Evolutionary conservation across 2,113 vertebrate genomes (phyloP).

Genomic region (Sakesphorus luctuosus): DNA sequence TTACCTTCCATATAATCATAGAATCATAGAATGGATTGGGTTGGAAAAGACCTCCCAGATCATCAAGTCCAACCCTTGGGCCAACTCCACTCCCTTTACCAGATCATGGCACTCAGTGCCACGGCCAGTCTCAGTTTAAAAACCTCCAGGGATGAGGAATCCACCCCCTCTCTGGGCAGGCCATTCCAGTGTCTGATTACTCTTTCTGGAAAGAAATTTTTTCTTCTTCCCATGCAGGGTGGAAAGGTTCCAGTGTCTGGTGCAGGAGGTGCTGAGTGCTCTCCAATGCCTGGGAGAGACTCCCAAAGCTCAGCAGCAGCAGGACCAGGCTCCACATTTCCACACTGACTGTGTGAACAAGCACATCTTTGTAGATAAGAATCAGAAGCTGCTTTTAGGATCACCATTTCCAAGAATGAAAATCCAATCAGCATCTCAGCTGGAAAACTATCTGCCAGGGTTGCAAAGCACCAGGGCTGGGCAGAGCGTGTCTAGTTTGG

Average conservation of each 20-base stretch:
- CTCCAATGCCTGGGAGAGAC: rapidly evolving
- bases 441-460: background rate
- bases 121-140: too few relatives aligned
- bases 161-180: too few relatives aligned
- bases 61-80: too few relatives aligned
- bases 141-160: too few relatives aligned
- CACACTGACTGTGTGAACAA: background rate
- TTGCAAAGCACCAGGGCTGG: background rate
- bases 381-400: background rate
- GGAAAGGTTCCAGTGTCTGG: background rate
- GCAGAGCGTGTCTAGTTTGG: background rate
- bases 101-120: too few relatives aligned
- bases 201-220: too few relatives aligned
- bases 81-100: too few relatives aligned
- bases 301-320: background rate
- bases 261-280: background rate
- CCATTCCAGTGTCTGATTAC: too few relatives aligned
- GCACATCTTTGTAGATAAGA: background rate
- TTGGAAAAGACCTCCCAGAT: too few relatives aligned
- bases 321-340: background rate
- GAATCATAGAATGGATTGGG: too few relatives aligned
- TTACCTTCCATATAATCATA: background rate
- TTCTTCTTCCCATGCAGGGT: background rate
- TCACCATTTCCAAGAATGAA: background rate
- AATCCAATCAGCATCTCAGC: background rate